phyloP scores from a whole-genome alignment of 2,113 vertebrate species.

The Petroica traversi region DNA sequence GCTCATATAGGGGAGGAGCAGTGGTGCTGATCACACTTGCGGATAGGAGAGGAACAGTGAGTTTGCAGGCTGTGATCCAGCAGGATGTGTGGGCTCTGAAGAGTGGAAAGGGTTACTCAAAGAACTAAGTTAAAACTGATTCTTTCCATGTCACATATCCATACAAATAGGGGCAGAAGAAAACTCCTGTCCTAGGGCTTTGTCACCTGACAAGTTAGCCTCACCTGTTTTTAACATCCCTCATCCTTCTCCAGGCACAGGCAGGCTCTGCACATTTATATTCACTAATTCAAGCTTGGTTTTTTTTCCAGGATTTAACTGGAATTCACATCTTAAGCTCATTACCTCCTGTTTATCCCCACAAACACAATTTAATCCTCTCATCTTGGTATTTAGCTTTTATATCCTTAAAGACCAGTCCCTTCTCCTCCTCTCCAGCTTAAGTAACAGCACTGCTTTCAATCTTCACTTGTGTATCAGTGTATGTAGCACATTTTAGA shows the following conservation, averaged over 20 bases:
- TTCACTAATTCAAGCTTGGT: not conserved
- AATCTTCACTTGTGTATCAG: not conserved
- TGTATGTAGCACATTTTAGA: not conserved
- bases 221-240: not conserved
- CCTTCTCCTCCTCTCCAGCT: not conserved
- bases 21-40: accelerated
- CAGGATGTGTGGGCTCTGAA: not conserved
- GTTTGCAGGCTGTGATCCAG: accelerated
- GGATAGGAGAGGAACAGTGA: accelerated
- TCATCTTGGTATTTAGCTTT: not conserved
- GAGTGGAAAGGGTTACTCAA: not conserved
- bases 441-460: not conserved
- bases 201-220: not conserved
- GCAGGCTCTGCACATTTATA: not conserved
- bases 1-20: not conserved
- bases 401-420: not conserved
- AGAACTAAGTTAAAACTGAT: not conserved
- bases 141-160: not conserved
- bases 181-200: not conserved
- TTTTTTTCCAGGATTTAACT: not conserved
- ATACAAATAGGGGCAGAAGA: not conserved
- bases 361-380: not conserved
- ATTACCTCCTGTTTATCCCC: not conserved
- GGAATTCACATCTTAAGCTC: not conserved
- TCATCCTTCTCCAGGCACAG: not conserved